Evolutionary conservation across 1,140 invertebrate genomes (phyloP).

Genomic region (Macrosteles quadrilineatus): DNA sequence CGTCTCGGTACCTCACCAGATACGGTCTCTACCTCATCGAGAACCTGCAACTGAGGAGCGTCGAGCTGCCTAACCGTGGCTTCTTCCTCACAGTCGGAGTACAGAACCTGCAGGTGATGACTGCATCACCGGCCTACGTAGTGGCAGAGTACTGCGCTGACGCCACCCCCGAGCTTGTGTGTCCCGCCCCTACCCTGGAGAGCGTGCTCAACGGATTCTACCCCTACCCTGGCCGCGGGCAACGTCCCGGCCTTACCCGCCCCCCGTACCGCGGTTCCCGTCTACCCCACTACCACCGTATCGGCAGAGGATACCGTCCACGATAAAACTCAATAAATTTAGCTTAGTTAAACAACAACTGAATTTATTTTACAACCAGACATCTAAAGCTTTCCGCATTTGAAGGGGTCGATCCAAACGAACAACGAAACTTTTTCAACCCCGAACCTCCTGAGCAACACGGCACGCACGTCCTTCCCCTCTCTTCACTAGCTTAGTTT

Average conservation of each 20-base stretch:
- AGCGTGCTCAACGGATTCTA: background rate
- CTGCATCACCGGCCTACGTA: background rate
- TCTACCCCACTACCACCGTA: background rate
- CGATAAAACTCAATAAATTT: background rate
- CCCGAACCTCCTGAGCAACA: too few relatives aligned
- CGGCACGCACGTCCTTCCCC: background rate
- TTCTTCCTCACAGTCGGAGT: slow-evolving; percentile 5
- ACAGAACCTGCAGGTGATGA: background rate
- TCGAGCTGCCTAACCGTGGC: background rate
- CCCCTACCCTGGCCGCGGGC: background rate
- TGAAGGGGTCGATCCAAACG: background rate
- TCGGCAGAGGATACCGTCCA: background rate
- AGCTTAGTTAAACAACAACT: background rate
- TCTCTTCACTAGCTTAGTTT: slow-evolving; percentile 1
- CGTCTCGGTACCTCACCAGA: background rate
- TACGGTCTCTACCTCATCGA: slow-evolving; percentile 10
- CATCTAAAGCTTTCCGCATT: background rate
- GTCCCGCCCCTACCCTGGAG: background rate
- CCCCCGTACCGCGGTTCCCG: background rate
- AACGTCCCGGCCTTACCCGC: background rate
- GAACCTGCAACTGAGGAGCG: background rate
- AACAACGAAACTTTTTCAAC: background rate
- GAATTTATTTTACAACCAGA: background rate
- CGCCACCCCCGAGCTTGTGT: background rate
- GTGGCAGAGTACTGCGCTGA: slow-evolving; percentile 1